phyloP scores from a whole-genome alignment of 2,113 vertebrate genomes.

The Clarias macrocephalus region DNA sequence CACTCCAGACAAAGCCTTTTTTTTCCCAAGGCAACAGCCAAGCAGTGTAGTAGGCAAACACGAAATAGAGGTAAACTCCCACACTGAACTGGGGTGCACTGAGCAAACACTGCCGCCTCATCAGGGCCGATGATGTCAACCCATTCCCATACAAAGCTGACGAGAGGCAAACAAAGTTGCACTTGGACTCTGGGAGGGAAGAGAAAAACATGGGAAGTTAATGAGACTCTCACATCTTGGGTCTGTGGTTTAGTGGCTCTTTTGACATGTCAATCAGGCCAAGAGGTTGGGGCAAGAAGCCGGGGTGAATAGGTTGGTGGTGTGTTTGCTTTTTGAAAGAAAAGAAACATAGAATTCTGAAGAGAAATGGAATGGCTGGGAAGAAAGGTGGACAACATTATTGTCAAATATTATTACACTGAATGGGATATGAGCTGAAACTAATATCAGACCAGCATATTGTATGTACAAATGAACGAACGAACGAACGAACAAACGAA shows the following conservation, averaged over 20 bases:
- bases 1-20: slow-evolving; percentile 60
- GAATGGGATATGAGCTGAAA: neutral
- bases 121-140: slow-evolving; percentile 70
- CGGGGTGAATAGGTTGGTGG: slow-evolving; percentile 29
- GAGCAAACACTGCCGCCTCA: slow-evolving; percentile 58
- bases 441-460: neutral
- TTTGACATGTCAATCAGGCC: slow-evolving; percentile 51
- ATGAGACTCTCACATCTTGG: slow-evolving; percentile 60
- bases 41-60: slow-evolving; percentile 17
- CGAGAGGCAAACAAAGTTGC: slow-evolving; percentile 63
- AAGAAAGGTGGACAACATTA: neutral
- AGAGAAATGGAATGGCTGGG: neutral
- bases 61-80: slow-evolving; percentile 38
- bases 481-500: neutral
- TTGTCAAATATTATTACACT: neutral
- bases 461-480: neutral
- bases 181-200: slow-evolving; percentile 56
- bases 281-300: slow-evolving; percentile 39
- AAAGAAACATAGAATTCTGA: slow-evolving; percentile 24
- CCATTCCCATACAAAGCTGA: slow-evolving; percentile 66
- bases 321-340: slow-evolving; percentile 41
- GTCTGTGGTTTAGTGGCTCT: slow-evolving; percentile 42
- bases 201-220: slow-evolving; percentile 59
- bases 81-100: slow-evolving; percentile 51
- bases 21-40: slow-evolving; percentile 49